phyloP scores from a whole-genome alignment of 2,797 vertebrate genomes.

The Urocyon cinereoargenteus region DNA sequence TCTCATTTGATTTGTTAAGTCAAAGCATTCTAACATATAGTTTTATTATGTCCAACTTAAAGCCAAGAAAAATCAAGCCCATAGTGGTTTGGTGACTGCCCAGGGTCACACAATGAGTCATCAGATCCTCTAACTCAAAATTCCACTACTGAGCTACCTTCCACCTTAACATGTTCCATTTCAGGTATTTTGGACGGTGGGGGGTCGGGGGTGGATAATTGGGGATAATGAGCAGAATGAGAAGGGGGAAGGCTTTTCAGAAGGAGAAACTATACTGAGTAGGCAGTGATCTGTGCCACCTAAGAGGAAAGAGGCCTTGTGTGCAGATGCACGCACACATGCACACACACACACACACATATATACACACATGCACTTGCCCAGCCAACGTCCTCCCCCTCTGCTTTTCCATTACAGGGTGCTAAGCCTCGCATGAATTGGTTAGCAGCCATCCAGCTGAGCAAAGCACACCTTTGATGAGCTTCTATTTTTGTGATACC shows the following conservation, averaged over 20 bases:
- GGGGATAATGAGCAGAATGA: not conserved
- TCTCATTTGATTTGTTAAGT: not conserved
- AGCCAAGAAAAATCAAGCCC: not conserved
- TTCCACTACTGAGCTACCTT: not conserved
- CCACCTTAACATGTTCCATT: not conserved
- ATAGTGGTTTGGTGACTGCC: not conserved
- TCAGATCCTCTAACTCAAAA: not conserved
- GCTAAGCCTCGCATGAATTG: conserved; percentile 46
- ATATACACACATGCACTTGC: rapidly evolving
- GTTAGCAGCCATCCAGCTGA: not conserved
- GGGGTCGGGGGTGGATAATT: not conserved
- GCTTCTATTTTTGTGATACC: conserved; percentile 61
- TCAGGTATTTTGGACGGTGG: not conserved
- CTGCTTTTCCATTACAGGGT: conserved; percentile 48
- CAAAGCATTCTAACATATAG: not conserved
- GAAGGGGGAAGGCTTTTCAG: not conserved
- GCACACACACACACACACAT: too few relatives aligned
- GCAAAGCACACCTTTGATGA: conserved; percentile 72
- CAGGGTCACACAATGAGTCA: not conserved
- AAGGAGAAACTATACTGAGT: not conserved
- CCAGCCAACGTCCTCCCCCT: not conserved
- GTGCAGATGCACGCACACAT: rapidly evolving
- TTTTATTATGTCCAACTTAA: not conserved
- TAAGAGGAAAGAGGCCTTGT: not conserved
- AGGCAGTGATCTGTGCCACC: not conserved